Base-by-base conservation (phyloP, 2,113 vertebrate genomes). In the Myotis yumanensis region DNA sequence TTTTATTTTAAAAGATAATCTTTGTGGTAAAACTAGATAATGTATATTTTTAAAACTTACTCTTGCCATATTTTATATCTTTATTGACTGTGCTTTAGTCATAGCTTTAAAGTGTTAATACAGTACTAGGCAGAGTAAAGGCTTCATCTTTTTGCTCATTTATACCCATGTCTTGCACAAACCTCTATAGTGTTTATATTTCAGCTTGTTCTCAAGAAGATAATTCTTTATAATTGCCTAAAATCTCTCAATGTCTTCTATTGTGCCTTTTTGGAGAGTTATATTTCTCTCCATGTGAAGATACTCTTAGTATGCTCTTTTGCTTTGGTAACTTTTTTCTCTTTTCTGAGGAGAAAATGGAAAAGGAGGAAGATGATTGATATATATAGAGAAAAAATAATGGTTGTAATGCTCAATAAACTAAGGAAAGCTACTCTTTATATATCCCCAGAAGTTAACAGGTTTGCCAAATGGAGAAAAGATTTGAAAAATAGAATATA, bases 1-100 rank as follows among this genome's bases (percentile, higher is more conserved):
- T 75, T 86, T 17, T 7, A 5, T 89, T 97, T 94, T 89, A 94
- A 93, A 93, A 85, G 66, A 59, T 59, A 1, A 77, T 51, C 37
- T 20, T 52, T 52, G 4, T 71, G 40, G 20, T 84, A 91, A 59
- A 93, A 84, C 43, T 93, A 90, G 52, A 85, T 75, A 76, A 51
- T 75, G 1, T 82, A 23, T 94, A 77, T 89, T 93, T 89, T 95
- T 84, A 66, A 64, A 73, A 86, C 11, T 35, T 14, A 46, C n/a
- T 62, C 91, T 81, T 86, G n/a, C 25, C 28, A 16, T 85, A 86
- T 83, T 54, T 59, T 28, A 59, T 85, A 76, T 80, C 17, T 35
- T 37, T 92, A 54, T 40, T 95, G 18, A 48, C 85, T 87, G 48
- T 76, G 30, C 20, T 72, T 87, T 77, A 22, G 28, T 23, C 75